These are phyloP conservation scores for Potamilus streckersoni DNA, from an alignment of 1,140 invertebrate species.

Conservation along the genomic window DNA sequence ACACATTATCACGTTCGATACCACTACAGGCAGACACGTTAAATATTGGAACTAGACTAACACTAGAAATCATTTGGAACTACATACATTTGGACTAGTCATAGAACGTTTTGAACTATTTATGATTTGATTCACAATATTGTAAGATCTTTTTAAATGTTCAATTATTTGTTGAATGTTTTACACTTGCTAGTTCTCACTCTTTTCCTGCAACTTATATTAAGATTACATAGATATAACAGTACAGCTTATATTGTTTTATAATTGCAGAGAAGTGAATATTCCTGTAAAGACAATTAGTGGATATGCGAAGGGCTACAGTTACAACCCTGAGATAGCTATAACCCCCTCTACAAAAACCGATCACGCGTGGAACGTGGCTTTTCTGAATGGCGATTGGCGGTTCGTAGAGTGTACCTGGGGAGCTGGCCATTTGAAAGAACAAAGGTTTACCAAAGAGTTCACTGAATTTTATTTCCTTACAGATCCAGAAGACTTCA, in stretches of 20 bases:
- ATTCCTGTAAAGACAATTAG: conserved; percentile 25
- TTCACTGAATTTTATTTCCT: conserved; percentile 66
- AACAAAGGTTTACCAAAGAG: conserved; percentile 30
- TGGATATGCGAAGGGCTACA: conserved; percentile 96
- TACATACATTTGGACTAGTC: no score
- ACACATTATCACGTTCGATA: no score
- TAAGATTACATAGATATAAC: no score
- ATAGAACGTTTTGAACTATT: no score
- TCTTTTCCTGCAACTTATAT: no score
- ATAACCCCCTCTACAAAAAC: conserved; percentile 93
- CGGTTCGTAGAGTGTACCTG: conserved; percentile 65
- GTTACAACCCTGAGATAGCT: conserved; percentile 92
- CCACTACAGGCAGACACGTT: no score
- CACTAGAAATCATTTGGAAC: no score
- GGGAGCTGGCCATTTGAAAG: conserved; percentile 62
- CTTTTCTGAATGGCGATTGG: conserved; percentile 43
- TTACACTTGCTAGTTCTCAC: no score
- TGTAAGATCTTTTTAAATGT: no score
- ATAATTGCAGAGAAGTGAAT: conserved; percentile 12
- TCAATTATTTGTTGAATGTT: no score
- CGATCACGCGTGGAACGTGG: conserved; percentile 55
- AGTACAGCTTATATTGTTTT: neutral
- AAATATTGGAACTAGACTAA: no score
- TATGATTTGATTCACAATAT: no score
- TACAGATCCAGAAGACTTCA: conserved; percentile 69